phyloP scores from a whole-genome alignment of 2,113 vertebrate genomes.

The Vicugna pacos region DNA sequence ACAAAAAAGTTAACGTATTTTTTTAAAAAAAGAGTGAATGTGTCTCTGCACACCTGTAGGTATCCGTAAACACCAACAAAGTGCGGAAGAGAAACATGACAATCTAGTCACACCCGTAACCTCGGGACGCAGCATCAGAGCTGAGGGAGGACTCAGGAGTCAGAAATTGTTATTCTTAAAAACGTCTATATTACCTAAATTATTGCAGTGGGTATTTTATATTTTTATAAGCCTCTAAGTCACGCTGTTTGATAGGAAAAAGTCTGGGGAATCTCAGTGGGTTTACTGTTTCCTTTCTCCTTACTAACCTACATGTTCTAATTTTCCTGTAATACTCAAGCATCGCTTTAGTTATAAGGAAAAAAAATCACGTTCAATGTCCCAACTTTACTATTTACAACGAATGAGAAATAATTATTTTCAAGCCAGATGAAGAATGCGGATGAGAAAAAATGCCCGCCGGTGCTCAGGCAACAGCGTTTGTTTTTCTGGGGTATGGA shows the following conservation, averaged over 20 bases:
- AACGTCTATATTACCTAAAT: neutral
- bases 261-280: neutral
- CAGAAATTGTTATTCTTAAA: neutral
- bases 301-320: constrained; percentile 17
- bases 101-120: neutral
- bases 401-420: constrained; percentile 54
- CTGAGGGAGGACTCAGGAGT: neutral
- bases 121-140: neutral
- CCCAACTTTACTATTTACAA: neutral
- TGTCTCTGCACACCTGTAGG: neutral
- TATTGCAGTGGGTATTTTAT: neutral
- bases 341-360: neutral
- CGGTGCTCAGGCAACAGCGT: neutral
- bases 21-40: neutral
- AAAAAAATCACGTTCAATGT: neutral
- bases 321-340: constrained; percentile 29
- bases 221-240: neutral
- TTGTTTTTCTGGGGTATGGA: constrained; percentile 40
- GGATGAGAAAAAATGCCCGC: constrained; percentile 30
- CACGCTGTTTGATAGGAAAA: neutral
- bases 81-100: neutral
- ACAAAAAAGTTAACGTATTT: neutral
- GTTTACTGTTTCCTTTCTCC: constrained; percentile 10
- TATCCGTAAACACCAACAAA: neutral
- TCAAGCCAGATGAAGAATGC: constrained; percentile 60